A percentile compares a stretch with the other conserved stretches of the same genome.
Conservation (phyloP, 2,797 vertebrate genomes). For the Anguilla pacifica region DNA sequence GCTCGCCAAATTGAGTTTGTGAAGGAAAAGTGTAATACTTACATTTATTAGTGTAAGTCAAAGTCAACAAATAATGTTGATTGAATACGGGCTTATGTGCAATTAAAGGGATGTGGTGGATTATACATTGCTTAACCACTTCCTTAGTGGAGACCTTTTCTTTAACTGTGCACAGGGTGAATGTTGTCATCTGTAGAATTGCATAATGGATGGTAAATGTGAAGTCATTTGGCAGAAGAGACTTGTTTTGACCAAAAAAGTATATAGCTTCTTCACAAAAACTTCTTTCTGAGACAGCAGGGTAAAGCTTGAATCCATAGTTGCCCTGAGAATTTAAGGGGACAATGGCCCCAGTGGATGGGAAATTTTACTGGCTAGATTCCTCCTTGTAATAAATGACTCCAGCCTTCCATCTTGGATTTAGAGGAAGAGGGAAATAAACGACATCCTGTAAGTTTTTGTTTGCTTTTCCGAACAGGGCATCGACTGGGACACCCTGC, state of each 20-base stretch:
- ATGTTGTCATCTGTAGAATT: background rate
- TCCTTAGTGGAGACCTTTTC: background rate
- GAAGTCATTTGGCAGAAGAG: background rate
- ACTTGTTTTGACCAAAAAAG: background rate
- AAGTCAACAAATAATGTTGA: too few relatives aligned
- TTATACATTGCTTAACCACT: background rate
- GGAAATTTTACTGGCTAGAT: background rate
- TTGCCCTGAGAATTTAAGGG: background rate
- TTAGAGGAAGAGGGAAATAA: background rate
- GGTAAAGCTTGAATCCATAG: background rate
- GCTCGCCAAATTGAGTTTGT: background rate
- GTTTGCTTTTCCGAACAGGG: slow-evolving; percentile 64
- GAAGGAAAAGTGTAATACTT: background rate
- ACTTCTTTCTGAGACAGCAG: background rate
- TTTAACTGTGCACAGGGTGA: background rate
- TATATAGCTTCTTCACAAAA: background rate
- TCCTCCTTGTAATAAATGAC: background rate
- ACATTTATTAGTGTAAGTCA: too few relatives aligned
- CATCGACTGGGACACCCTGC: slow-evolving; percentile 82
- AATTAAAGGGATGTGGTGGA: background rate
- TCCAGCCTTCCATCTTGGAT: background rate
- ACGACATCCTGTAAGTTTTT: background rate
- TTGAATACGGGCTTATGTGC: background rate
- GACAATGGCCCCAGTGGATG: background rate
- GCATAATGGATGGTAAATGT: background rate